A percentile compares a stretch with the other conserved stretches of the same genome.
These are phyloP conservation scores for Bostrychus sinensis DNA, from an alignment of 2,113 vertebrate species.

Conservation along the genomic window DNA sequence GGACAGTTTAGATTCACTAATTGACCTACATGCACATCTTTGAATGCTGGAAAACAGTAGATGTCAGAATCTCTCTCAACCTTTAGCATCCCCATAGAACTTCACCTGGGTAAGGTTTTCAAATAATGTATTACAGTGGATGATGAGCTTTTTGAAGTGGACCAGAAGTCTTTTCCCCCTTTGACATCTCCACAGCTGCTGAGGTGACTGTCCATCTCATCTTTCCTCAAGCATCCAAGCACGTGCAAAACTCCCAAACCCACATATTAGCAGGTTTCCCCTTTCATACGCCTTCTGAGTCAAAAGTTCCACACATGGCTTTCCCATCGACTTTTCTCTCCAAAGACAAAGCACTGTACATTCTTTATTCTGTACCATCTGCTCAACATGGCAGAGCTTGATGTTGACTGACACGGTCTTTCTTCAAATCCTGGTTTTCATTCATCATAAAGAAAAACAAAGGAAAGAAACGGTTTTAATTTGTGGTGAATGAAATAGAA, in stretches of 20 bases:
- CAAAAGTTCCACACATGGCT: slow-evolving; percentile 44
- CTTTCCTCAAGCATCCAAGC: background rate
- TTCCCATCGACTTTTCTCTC: slow-evolving; percentile 24
- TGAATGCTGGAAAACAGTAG: too few relatives aligned
- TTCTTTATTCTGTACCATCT: slow-evolving; percentile 1
- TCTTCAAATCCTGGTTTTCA: slow-evolving; percentile 21
- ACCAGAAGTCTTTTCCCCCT: background rate
- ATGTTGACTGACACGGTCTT: slow-evolving; percentile 1
- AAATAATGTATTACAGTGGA: background rate
- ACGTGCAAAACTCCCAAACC: slow-evolving; percentile 1
- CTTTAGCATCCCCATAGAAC: background rate
- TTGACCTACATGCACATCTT: too few relatives aligned
- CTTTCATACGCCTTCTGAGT: slow-evolving; percentile 38
- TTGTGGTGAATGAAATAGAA: too few relatives aligned
- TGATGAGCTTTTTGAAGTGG: slow-evolving; percentile 1
- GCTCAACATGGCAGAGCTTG: background rate
- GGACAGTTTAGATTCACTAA: too few relatives aligned
- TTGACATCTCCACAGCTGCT: slow-evolving; percentile 2
- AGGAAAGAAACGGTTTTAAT: too few relatives aligned
- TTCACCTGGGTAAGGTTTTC: background rate
- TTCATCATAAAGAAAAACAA: background rate
- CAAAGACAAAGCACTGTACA: background rate
- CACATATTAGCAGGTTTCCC: slow-evolving; percentile 16
- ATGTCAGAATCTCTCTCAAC: background rate
- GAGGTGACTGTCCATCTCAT: slow-evolving; percentile 1